These are phyloP conservation scores for Cheirogaleus major DNA, from an alignment of 2,797 vertebrate species.

Conservation along the genomic window DNA sequence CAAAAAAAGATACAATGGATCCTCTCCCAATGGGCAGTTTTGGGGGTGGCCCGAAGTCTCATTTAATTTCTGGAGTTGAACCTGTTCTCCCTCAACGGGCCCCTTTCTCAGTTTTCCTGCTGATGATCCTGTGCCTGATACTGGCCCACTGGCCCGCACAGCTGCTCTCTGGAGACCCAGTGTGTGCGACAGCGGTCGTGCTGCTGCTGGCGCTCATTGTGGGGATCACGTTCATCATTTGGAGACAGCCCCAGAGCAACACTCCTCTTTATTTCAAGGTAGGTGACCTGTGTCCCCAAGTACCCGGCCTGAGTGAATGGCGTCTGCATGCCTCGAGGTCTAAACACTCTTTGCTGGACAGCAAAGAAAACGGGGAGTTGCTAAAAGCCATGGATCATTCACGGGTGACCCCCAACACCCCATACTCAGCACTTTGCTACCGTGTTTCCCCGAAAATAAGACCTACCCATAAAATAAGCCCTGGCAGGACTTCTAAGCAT, in stretches of 20 bases:
- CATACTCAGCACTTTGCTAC: background rate
- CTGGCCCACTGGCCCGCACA: slow-evolving; percentile 80
- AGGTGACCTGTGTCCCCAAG: slow-evolving; percentile 1
- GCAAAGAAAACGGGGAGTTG: too few relatives aligned
- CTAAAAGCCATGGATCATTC: background rate
- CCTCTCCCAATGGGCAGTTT: accelerated
- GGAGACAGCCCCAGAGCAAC: slow-evolving; percentile 93
- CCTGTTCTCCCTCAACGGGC: background rate
- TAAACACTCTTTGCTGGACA: background rate
- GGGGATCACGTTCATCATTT: slow-evolving; percentile 86
- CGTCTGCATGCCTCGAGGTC: background rate
- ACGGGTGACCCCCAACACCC: background rate
- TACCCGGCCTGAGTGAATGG: background rate
- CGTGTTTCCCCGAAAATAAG: too few relatives aligned
- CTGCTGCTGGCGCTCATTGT: slow-evolving; percentile 82
- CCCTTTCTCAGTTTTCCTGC: slow-evolving; percentile 84
- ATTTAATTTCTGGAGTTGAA: background rate
- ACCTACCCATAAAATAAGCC: too few relatives aligned
- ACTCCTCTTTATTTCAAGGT: slow-evolving; percentile 92
- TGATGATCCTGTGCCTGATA: slow-evolving; percentile 87
- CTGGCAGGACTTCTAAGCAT: too few relatives aligned
- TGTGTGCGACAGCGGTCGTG: slow-evolving; percentile 56
- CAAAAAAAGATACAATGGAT: background rate
- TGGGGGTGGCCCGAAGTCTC: background rate
- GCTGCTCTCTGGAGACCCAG: slow-evolving; percentile 55